Base-by-base conservation (phyloP, 2,113 vertebrate genomes). In the Donacobius atricapilla region DNA sequence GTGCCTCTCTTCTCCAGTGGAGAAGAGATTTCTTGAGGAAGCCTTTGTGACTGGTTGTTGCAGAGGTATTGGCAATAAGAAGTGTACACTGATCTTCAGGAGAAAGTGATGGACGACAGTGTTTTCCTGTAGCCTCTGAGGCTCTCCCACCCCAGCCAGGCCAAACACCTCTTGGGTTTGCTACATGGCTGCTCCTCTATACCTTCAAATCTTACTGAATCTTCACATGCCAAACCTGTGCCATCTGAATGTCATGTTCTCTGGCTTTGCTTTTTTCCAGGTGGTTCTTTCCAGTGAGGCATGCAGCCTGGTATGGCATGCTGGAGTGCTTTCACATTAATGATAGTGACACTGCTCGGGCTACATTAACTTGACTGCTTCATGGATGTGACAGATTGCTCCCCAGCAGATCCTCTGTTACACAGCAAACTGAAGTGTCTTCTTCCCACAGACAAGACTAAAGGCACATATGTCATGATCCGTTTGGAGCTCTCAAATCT, bases 81-180 rank as follows among this genome's bases (percentile, higher is more conserved):
- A 48, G 9, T 2, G 31, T 16, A 13, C 15, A 22, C 21, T 20
- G 28, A 45, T 72, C 64, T 68, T 77, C 35, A 60, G 48, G 37
- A 1, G 3, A 58, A 51, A 57, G 12, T 21, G 8, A 13, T 25
- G n/a, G 35, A 50, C 9, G 5, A 2, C 27, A 31, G 20, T 3
- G 16, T 14, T 47, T 53, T 31, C 42, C 51, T 47, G 35, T 33
- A 61, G 60, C 47, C 37, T n/a, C 58, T 33, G 50, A 75, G n/a
- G 45, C 25, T 88, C 25, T 65, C 45, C 76, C 30, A 56, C n/a
- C 45, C 56, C 75, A 82, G 48, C 7, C 39, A 76, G 37, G 37
- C 50, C 30, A 37, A 56, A 45, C 1, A 25, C 2, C 40, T 13
- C 30, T 42, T 20, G 23, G 35, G 3, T 85, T 79, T 66, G 65